Base-by-base conservation (phyloP, 2,888 invertebrate species). In the Lithophane ornitopus region DNA sequence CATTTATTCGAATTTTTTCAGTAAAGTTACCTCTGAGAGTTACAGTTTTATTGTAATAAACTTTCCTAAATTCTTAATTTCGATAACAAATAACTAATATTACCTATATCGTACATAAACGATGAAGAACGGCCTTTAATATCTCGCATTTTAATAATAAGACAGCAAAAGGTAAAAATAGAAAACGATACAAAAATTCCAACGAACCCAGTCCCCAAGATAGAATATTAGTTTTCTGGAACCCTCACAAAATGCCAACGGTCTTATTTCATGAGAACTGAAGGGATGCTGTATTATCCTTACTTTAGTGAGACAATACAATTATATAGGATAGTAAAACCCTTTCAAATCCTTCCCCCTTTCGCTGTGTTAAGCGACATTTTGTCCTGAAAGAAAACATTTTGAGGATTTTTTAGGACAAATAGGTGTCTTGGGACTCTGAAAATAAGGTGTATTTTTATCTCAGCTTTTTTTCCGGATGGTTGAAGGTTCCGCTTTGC, bases 241-340 rank as follows among this genome's bases (percentile, higher is more conserved):
- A 67, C 68, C 52, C 68, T 75, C 28, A 39, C 26, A 69, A 70
- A 85, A 71, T 74, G 11, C 61, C 41, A 56, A 44, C 46, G 14
- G 12, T 68, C 70, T 81, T 81, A 81, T 77, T 68, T 70, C 46
- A 54, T 67, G 61, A 61, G 26, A 80, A 79, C 26, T n/a, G 54
- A 65, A 62, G 12, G 62, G 59, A 70, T 61, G 39, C 39, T 61
- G 41, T 58, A 41, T 58, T 66, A 52, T 70, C 70, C 67, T 46
- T 68, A 68, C 49, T 73, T 72, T 61, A 68, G 39, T 52, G 56
- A 67, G 67, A 65, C 63, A 63, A 85, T 62, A 73, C 76, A 76
- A 82, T 85, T 72, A 72, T 76, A 26, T 72, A 44, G 14, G 58
- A 65, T 58, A 22, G 19, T 54, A 46, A 19, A 28, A 71, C 70